phyloP scores from a whole-genome alignment of 2,797 vertebrate genomes.

The Siniperca undulata region DNA sequence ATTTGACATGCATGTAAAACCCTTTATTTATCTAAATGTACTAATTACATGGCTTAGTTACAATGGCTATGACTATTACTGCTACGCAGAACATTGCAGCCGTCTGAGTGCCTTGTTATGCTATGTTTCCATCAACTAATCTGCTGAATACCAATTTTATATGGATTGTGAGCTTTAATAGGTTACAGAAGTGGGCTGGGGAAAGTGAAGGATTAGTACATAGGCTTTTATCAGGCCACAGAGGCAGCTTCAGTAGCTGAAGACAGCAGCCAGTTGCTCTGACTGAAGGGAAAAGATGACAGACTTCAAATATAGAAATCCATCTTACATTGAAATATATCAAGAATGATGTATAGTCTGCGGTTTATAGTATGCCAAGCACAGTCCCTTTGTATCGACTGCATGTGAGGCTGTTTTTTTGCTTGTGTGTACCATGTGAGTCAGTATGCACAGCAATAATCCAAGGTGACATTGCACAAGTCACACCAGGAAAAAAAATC shows the following conservation, averaged over 20 bases:
- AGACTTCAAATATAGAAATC: constrained; percentile 59
- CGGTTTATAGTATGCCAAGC: background rate
- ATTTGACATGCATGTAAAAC: constrained; percentile 7
- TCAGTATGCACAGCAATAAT: constrained; percentile 29
- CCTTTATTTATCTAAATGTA: constrained; percentile 14
- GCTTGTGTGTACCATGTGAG: constrained; percentile 8
- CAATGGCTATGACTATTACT: constrained; percentile 34
- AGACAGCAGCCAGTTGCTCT: constrained; percentile 48
- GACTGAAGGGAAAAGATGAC: constrained; percentile 41
- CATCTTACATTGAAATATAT: constrained; percentile 55
- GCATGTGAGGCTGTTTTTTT: constrained; percentile 25
- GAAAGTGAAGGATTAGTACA: constrained; percentile 64
- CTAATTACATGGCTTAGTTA: constrained; percentile 42
- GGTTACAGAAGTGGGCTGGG: constrained; percentile 57
- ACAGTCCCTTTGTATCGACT: constrained; percentile 23
- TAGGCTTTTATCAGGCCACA: constrained; percentile 57
- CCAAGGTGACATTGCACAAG: constrained; percentile 42
- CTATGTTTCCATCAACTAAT: constrained; percentile 54
- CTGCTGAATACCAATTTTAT: constrained; percentile 62
- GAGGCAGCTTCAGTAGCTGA: constrained; percentile 40
- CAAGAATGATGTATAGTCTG: constrained; percentile 48
- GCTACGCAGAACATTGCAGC: constrained; percentile 12
- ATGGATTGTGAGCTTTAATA: constrained; percentile 66
- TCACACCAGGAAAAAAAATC: background rate
- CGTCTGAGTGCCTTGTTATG: constrained; percentile 47